Evolutionary conservation across 2,888 invertebrate species (phyloP).

Genomic region (Rhopalosiphum nymphaeae): DNA sequence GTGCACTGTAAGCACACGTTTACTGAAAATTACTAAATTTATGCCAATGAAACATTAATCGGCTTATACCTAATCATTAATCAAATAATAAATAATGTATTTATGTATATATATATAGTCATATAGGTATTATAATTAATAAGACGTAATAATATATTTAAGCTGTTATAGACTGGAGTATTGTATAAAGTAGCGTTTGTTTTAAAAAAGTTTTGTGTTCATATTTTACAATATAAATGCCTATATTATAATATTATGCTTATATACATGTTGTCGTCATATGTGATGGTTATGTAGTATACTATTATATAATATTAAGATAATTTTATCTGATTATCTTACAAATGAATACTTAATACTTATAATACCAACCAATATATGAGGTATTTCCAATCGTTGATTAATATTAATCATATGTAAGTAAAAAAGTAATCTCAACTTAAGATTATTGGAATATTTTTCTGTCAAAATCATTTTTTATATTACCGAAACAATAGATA

Average conservation of each 20-base stretch:
- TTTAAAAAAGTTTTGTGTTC: neutral
- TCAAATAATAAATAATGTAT: neutral
- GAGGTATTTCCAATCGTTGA: neutral
- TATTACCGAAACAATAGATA: neutral
- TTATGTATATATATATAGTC: neutral
- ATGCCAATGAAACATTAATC: neutral
- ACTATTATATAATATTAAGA: neutral
- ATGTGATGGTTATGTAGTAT: neutral
- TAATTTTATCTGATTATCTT: neutral
- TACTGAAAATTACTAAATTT: neutral
- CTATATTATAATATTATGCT: neutral
- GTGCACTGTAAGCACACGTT: neutral
- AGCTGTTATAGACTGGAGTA: neutral
- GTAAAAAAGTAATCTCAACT: neutral
- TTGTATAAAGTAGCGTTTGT: neutral
- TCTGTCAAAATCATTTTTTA: neutral
- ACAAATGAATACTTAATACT: neutral
- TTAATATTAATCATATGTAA: neutral
- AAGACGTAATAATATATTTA: neutral
- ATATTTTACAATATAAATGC: neutral
- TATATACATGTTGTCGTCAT: neutral
- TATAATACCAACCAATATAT: neutral
- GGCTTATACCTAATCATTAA: neutral
- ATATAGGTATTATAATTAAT: neutral
- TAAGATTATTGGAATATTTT: neutral